Base-by-base conservation (phyloP, 2,888 invertebrate genomes). In the Pheosia gnoma region DNA sequence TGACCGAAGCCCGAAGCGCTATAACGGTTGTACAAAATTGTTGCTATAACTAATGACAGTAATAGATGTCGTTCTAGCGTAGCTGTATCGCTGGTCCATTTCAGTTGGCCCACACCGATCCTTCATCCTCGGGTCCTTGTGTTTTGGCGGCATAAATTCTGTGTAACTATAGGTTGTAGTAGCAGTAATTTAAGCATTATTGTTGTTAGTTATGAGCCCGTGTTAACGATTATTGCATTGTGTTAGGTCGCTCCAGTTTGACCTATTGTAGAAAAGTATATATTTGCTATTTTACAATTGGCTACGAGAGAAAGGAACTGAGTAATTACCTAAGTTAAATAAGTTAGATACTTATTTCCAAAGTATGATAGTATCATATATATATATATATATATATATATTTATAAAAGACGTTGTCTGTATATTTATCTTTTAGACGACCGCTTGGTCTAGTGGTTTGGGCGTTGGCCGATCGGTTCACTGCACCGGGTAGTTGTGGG, bases 11-110 rank as follows among this genome's bases (percentile, higher is more conserved):
- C 84, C 67, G 68, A 54, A 74, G 84, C 79, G 68, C 60, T 89
- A 25, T 25, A 91, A 91, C 91, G 87, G 91, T 79, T 82, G 77
- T 69, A 76, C 77, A 78, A 82, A 4, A 84, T 76, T 84, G 83
- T 86, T 81, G 25, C 85, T 78, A 87, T 87, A 88, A 25, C 25
- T 25, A 25, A 87, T 91, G 90, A 91, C 90, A 91, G 91, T 89
- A 91, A 91, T 90, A 84, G 90, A 86, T 84, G 82, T 85, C 82
- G 80, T 87, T 87, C 25, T 25, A 82, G 79, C 85, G 70, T 65
- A 74, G 70, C 68, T 68, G 68, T 66, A 74, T 75, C 68, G 63
- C 67, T 69, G 39, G 59, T 68, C 78, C 75, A 79, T 25, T 43
- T 57, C 10, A 1, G 36, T 25, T 38, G 57, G 43, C 13, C 9